phyloP scores from a whole-genome alignment of 2,888 invertebrate genomes.

The Tenthredo scrophulariae region DNA sequence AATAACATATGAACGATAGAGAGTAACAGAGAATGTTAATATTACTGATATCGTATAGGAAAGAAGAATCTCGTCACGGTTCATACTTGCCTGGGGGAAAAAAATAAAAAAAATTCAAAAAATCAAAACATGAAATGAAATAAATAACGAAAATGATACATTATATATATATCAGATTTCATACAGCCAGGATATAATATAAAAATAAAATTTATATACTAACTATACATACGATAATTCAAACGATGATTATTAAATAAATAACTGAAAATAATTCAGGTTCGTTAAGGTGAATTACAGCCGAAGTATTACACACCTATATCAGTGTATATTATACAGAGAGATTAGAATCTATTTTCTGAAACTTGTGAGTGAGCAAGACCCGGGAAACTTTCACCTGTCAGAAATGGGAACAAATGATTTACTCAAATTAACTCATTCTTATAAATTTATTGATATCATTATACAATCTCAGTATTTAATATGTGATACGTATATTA shows the following conservation, averaged over 20 bases:
- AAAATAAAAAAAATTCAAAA: neutral
- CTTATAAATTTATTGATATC: neutral
- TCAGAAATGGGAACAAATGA: constrained; percentile 32
- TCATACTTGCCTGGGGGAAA: too few species aligned
- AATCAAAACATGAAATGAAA: too few species aligned
- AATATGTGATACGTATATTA: neutral
- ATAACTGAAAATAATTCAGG: neutral
- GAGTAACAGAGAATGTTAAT: neutral
- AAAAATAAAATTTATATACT: neutral
- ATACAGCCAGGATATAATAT: too few species aligned
- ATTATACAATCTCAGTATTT: neutral
- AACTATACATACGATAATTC: neutral
- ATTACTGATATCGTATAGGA: neutral
- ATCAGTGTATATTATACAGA: neutral
- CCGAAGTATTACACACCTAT: too few species aligned
- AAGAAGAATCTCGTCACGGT: neutral
- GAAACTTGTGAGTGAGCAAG: neutral
- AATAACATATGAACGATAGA: neutral
- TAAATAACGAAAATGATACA: neutral
- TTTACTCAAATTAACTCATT: constrained; percentile 26
- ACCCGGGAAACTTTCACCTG: constrained; percentile 13
- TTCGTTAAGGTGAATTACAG: constrained; percentile 26
- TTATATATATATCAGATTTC: neutral
- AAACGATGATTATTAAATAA: neutral
- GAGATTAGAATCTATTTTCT: constrained; percentile 32